Conservation (phyloP, 2,797 vertebrate genomes). For the Pantherophis alleghaniensis region DNA sequence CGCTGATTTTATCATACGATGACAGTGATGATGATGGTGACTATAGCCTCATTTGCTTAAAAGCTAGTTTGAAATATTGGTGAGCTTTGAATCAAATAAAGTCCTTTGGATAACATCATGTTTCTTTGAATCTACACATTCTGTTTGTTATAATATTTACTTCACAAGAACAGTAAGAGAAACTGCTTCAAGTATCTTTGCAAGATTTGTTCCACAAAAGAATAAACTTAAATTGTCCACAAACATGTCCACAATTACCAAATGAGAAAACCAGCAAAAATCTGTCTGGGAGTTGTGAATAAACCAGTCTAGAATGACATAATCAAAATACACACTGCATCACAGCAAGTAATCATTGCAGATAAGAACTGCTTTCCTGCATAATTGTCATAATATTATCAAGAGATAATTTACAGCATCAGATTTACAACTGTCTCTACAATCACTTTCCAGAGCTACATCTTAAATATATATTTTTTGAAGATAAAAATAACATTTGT, state of each 20-base stretch:
- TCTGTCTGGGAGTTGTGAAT: conserved; percentile 3
- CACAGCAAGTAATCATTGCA: conserved; percentile 17
- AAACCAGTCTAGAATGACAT: not conserved
- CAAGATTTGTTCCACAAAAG: not conserved
- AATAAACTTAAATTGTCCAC: not conserved
- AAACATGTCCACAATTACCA: not conserved
- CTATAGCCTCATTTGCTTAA: not conserved
- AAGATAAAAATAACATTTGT: not conserved
- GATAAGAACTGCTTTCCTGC: conserved; percentile 20
- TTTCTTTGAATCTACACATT: not conserved
- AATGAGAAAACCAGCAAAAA: not conserved
- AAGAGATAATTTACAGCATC: not conserved
- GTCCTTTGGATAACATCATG: not conserved
- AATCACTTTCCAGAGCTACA: not conserved
- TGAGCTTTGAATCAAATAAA: not conserved
- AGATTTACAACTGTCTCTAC: not conserved
- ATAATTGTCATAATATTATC: conserved; percentile 26
- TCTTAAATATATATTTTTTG: not conserved
- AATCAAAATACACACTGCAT: conserved; percentile 8
- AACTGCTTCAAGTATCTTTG: too few relatives aligned
- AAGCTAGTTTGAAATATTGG: not conserved
- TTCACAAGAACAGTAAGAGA: not conserved
- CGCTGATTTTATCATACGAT: not conserved
- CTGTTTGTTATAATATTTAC: not conserved
- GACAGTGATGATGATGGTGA: not conserved